Evolutionary conservation across 92 coral and sea anemone species (phyloP), one percentile per base, ranked within the genome.

Genomic region (Pocillopora grandis): DNA sequence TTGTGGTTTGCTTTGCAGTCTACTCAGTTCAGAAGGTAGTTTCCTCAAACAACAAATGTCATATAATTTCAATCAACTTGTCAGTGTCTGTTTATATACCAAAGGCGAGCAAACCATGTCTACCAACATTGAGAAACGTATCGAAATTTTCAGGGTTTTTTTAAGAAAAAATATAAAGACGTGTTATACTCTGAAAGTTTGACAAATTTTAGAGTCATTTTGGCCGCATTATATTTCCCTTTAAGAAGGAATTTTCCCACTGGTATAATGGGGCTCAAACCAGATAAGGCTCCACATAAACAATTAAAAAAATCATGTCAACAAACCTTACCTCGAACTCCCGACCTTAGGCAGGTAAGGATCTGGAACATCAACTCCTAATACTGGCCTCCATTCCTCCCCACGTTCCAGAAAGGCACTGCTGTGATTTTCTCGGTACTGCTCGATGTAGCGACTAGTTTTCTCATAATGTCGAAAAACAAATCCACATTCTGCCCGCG

Each of bases 391-490:
- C 72, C 82, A 60, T 74, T 87, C 92, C 16, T 80, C 60, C 58
- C 89, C 98, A 52, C 86, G 85, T 48, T 85, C 95, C 87, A 92
- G 73, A 52, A 85, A 86, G 4, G 92, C 82, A 27, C 91, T 80
- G 31, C 93, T 65, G 76, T 95, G 95, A 56, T 92, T 94, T 69
- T 91, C 94, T 12, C 99, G 91, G 87, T 97, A 97, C 69, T 97
- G 97, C 57, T 91, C 89, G 12, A 97, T 97, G 23, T 97, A 97
- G 76, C 90, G 91, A 18, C 72, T 82, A 27, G 92, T 70, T 49
- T 89, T 91, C 60, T 95, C 92, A 78, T 95, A 97, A 85, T 97
- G 99, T 33, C 94, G 98, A 68, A 97, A 97, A 52, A 92, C 89
- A 75, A 92, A 94, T 62, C 91, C 94, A 7, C 90, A 94, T 13